phyloP scores from a whole-genome alignment of 2,888 invertebrate species.

The Leistus spinibarbis region DNA sequence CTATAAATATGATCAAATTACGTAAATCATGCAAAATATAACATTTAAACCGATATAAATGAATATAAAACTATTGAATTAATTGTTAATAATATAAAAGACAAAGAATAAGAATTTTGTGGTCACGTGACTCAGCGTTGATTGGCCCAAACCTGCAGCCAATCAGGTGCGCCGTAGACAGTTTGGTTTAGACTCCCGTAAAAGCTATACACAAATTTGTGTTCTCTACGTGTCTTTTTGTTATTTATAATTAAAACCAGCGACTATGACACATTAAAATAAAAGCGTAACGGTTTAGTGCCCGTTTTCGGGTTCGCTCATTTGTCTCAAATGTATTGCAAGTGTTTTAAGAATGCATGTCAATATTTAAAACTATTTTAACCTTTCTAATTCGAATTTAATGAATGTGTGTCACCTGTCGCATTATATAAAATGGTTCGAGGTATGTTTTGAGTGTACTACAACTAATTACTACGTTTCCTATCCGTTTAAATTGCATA shows the following conservation, averaged over 20 bases:
- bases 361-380: background rate
- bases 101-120: too few relatives aligned
- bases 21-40: too few relatives aligned
- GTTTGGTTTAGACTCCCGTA: conserved; percentile 21
- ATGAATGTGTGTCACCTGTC: background rate
- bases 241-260: conserved; percentile 13
- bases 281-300: background rate
- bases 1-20: too few relatives aligned
- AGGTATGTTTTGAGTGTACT: conserved; percentile 10
- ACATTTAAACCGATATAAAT: too few relatives aligned
- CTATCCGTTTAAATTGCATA: conserved; percentile 28
- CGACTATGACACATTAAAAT: background rate
- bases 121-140: too few relatives aligned
- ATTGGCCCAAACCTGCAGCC: too few relatives aligned
- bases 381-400: conserved; percentile 8
- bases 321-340: background rate
- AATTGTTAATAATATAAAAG: too few relatives aligned
- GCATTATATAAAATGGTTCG: conserved; percentile 30
- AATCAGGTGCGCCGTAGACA: too few relatives aligned
- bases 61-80: too few relatives aligned
- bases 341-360: background rate
- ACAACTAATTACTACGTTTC: conserved; percentile 3
- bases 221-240: conserved; percentile 29
- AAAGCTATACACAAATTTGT: conserved; percentile 22
- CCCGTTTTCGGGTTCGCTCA: background rate